Evolutionary conservation across 1,140 invertebrate species (phyloP).

Genomic region (Metaphire vulgaris): DNA sequence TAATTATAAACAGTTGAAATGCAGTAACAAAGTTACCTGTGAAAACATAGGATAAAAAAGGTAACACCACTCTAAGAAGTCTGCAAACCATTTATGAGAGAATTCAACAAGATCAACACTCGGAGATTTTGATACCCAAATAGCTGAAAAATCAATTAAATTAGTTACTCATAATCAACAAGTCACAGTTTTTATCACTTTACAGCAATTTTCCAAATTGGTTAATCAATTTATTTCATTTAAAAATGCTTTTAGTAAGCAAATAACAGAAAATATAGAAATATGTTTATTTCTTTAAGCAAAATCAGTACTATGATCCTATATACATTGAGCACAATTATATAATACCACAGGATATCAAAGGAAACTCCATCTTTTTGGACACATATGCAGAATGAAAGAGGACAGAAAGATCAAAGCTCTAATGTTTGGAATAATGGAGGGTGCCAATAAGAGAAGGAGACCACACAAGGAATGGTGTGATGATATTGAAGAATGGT

Average conservation of each 20-base stretch:
- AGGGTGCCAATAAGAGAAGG: no score
- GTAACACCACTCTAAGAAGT: neutral
- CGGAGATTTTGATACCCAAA: neutral
- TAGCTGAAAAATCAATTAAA: neutral
- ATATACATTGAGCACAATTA: neutral
- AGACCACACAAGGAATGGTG: no score
- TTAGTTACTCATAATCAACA: no score
- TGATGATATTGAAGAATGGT: no score
- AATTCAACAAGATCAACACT: neutral
- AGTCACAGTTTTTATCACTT: no score
- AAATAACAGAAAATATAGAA: neutral
- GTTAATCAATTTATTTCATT: neutral
- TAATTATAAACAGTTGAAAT: no score
- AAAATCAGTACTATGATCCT: neutral
- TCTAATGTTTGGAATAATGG: no score
- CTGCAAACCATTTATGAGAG: neutral
- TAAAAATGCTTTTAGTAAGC: neutral
- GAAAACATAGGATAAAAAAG: neutral
- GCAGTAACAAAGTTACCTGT: neutral
- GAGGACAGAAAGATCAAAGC: no score
- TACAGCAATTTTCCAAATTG: no score
- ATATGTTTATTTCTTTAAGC: neutral
- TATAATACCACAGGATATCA: no score
- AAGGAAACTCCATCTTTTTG: no score
- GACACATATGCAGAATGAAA: no score